Percentiles rank a stretch among this genome's conserved stretches.
These are phyloP conservation scores for Tyrophagus putrescentiae DNA, from an alignment of 1,140 invertebrate species.

Conservation along the genomic window DNA sequence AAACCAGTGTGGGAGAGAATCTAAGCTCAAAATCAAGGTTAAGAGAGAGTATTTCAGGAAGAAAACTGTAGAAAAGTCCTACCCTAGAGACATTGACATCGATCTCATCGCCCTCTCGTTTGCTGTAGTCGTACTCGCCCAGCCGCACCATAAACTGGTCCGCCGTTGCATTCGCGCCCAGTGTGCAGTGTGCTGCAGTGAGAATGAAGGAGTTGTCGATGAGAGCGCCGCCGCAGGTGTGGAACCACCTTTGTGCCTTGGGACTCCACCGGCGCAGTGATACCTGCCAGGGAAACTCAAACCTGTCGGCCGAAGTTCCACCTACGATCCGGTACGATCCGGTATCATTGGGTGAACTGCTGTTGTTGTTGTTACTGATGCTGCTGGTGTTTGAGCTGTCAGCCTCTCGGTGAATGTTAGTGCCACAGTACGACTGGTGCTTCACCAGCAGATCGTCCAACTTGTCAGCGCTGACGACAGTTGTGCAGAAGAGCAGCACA, in stretches of 20 bases:
- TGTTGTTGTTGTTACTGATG: neutral
- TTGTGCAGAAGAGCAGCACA: no score
- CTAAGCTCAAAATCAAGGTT: neutral
- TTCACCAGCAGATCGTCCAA: neutral
- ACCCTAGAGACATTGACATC: conserved; percentile 12
- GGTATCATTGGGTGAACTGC: no score
- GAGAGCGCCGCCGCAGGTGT: conserved; percentile 60
- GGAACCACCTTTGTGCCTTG: neutral
- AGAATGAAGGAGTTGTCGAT: conserved; percentile 53
- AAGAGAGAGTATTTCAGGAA: neutral
- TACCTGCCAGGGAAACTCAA: conserved; percentile 20
- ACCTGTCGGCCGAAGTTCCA: neutral
- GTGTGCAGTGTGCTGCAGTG: conserved; percentile 10
- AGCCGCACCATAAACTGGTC: neutral
- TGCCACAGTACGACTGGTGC: neutral
- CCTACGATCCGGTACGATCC: conserved; percentile 13
- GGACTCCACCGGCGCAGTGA: neutral
- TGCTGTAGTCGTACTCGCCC: conserved; percentile 10
- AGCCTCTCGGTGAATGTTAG: neutral
- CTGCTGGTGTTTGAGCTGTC: neutral
- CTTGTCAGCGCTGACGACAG: neutral
- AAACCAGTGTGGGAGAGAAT: neutral
- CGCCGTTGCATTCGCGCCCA: neutral
- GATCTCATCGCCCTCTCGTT: neutral
- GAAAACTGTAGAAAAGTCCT: neutral